Percentiles rank a stretch among this genome's conserved stretches.
These are phyloP conservation scores for Heliconius eleuchia DNA, from an alignment of 1,140 invertebrate genomes.

Conservation along the genomic window DNA sequence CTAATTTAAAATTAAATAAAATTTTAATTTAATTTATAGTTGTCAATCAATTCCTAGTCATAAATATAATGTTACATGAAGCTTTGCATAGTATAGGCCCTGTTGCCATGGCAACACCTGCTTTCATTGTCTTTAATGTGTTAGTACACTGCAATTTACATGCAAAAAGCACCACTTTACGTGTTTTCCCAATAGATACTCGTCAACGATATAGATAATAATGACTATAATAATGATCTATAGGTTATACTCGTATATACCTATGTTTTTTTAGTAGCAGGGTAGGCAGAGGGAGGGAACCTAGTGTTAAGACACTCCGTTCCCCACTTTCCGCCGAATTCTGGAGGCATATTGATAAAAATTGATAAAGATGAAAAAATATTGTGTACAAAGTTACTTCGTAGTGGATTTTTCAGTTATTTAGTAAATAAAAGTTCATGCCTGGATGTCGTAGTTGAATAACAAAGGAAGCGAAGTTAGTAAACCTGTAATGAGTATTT, in stretches of 20 bases:
- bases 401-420: not conserved
- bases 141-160: not conserved
- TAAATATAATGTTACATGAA: not conserved
- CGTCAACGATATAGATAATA: not conserved
- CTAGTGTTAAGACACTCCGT: no score
- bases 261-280: no score
- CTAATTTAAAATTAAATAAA: no score
- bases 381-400: not conserved
- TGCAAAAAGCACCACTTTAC: not conserved
- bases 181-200: not conserved
- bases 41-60: no score
- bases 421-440: slow-evolving; percentile 6
- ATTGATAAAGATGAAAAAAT: not conserved
- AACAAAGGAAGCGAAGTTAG: not conserved
- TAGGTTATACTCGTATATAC: no score
- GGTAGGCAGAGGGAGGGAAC: no score
- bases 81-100: not conserved
- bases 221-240: no score
- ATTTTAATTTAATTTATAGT: no score
- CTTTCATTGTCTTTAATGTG: not conserved
- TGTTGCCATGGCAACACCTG: not conserved
- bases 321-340: no score
- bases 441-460: not conserved
- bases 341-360: no score
- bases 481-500: not conserved